These are phyloP conservation scores for Calyptomena viridis DNA, from an alignment of 2,113 vertebrate genomes.

Conservation along the genomic window DNA sequence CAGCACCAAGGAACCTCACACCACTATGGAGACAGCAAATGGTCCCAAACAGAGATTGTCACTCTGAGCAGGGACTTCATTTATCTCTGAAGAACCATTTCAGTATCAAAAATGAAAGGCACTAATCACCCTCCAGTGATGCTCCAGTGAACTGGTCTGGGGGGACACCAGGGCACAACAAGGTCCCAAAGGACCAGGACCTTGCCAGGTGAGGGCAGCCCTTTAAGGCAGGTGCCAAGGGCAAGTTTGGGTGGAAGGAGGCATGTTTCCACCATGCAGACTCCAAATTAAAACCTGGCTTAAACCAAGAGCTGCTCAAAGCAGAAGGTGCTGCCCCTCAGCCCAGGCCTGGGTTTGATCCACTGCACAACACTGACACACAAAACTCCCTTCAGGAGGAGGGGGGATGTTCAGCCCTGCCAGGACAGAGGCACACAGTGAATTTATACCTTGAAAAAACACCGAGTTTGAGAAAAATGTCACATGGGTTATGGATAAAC, in stretches of 20 bases:
- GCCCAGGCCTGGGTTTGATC: neutral
- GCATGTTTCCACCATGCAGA: accelerated
- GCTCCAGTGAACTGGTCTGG: neutral
- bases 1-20: neutral
- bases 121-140: neutral
- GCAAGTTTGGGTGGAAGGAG: neutral
- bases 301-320: neutral
- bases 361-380: neutral
- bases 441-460: neutral
- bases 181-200: neutral
- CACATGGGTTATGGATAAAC: neutral
- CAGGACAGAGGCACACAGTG: neutral
- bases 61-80: neutral
- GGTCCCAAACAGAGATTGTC: neutral
- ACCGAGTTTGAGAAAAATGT: neutral
- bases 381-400: neutral
- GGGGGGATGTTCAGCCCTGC: neutral
- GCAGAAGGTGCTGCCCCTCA: neutral
- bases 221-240: neutral
- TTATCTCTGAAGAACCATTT: neutral
- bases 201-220: neutral
- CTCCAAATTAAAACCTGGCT: neutral
- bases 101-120: neutral
- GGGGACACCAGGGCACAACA: neutral
- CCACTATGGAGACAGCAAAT: neutral